Evolutionary conservation across 2,888 invertebrate genomes (phyloP).

Genomic region (Clivina fossor): DNA sequence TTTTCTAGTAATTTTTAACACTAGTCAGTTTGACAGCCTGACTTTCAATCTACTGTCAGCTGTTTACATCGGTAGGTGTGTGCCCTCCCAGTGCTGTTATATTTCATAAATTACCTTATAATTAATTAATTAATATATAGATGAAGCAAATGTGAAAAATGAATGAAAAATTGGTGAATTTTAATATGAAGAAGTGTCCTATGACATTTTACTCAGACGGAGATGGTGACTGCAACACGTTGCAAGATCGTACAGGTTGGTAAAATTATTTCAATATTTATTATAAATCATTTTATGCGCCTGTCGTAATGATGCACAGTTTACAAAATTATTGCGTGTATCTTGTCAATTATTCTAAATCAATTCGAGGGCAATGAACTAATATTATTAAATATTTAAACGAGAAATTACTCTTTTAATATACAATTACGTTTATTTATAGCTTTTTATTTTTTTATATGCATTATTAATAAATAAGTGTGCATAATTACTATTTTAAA

Average conservation of each 20-base stretch:
- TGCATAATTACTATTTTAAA: too few species aligned
- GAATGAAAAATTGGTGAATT: slow-evolving; percentile 23
- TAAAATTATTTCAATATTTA: slow-evolving; percentile 1
- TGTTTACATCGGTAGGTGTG: slow-evolving; percentile 20
- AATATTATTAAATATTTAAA: slow-evolving; percentile 1
- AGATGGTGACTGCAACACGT: slow-evolving; percentile 40
- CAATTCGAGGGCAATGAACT: slow-evolving; percentile 6
- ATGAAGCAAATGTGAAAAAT: slow-evolving; percentile 8
- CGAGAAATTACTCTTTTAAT: too few species aligned
- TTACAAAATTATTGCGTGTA: slow-evolving; percentile 6
- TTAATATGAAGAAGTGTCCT: slow-evolving; percentile 37
- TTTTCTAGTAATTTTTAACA: slow-evolving; percentile 16
- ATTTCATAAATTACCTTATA: slow-evolving; percentile 1
- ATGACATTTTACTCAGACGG: slow-evolving; percentile 45
- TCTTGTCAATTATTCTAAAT: too few species aligned
- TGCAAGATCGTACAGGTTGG: slow-evolving; percentile 26
- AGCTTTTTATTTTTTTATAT: too few species aligned
- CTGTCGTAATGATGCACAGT: slow-evolving; percentile 6
- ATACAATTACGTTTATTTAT: too few species aligned
- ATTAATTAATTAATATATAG: neutral
- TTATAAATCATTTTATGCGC: slow-evolving; percentile 9
- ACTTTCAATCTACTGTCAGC: slow-evolving; percentile 16
- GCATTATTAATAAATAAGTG: too few species aligned
- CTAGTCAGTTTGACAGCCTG: slow-evolving; percentile 15
- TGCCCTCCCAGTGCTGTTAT: slow-evolving; percentile 3